Evolutionary conservation across 2,797 vertebrate genomes (phyloP), one percentile per base, ranked within the genome.

Genomic region (Poecilia gillii): DNA sequence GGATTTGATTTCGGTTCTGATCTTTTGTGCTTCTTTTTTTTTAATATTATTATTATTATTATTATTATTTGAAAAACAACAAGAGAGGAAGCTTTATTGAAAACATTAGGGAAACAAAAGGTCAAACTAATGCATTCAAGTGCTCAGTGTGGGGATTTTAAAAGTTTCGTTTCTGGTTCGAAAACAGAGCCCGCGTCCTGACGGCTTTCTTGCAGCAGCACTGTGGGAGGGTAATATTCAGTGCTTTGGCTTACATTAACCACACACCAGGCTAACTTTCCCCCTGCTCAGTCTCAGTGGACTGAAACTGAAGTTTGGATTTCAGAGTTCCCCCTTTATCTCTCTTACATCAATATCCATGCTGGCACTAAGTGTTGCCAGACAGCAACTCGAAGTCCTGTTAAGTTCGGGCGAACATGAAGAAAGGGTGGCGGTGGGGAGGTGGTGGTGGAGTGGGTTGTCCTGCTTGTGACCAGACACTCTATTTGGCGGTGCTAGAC

Each of bases 331-430:
- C 90, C 68, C 91, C 92, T 95, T 95, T 94, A 94, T 95, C 93
- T 95, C 91, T 87, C 90, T 94, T 93, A 93, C 94, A 95, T 94
- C 92, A 92, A 90, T 93, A 94, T 95, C 92, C 89, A 94, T 91
- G 88, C 93, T 94, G 93, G 92, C 93, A 94, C 90, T 94, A 95
- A 94, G 91, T 94, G 92, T 92, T 95, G 92, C 93, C 94, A 94
- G 92, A 94, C 90, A 95, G 87, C 87, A 88, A 91, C 90, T 88
- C 89, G 80, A 89, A 93, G 92, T 93, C 90, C 93, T 93, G 93
- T 91, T 93, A 93, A 93, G 90, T 94, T 92, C 51, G 86, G 90
- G 85, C 82, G 76, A 90, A 91, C 62, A 59, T 85, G 89, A 89
- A 90, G 90, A 91, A 91, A 91, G 85, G 89, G 85, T 89, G 62